Conservation (phyloP, 1,140 invertebrate genomes). For the Drosophila cardini region DNA sequence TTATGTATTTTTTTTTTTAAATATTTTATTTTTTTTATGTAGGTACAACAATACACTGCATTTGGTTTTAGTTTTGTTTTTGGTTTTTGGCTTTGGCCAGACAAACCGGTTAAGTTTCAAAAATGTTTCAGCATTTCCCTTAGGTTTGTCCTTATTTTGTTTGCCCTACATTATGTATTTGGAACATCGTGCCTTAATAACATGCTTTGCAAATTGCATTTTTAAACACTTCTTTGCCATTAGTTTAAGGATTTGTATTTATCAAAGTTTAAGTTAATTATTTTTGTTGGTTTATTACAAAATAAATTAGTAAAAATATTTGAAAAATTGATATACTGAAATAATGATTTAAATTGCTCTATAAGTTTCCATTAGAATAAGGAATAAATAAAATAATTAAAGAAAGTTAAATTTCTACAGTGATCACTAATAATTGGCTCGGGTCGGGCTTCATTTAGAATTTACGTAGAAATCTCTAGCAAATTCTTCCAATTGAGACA, state of each 20-base stretch:
- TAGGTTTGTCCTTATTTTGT: slow-evolving; percentile 66
- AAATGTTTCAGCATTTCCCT: slow-evolving; percentile 77
- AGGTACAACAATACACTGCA: slow-evolving; percentile 73
- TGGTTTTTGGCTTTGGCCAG: slow-evolving; percentile 72
- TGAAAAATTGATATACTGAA: neutral
- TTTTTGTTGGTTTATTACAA: slow-evolving; percentile 23
- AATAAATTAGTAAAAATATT: neutral
- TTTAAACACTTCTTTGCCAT: slow-evolving; percentile 50
- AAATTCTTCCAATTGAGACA: slow-evolving; percentile 17
- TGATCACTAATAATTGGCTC: slow-evolving; percentile 47
- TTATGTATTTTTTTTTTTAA: slow-evolving; percentile 3
- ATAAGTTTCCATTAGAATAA: slow-evolving; percentile 14
- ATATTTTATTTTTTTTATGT: slow-evolving; percentile 44
- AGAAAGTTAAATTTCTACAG: slow-evolving; percentile 11
- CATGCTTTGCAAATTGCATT: slow-evolving; percentile 63
- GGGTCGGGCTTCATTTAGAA: slow-evolving; percentile 34
- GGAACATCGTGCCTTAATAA: slow-evolving; percentile 77
- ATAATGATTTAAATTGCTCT: neutral
- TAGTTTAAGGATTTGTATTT: slow-evolving; percentile 32
- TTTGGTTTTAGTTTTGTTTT: slow-evolving; percentile 38
- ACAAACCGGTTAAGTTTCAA: slow-evolving; percentile 71
- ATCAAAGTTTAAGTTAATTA: slow-evolving; percentile 23
- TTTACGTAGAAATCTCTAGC: slow-evolving; percentile 4
- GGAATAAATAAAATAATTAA: neutral
- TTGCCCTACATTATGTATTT: slow-evolving; percentile 75